A percentile compares a stretch with the other conserved stretches of the same genome.
Evolutionary conservation across 2,113 vertebrate genomes (phyloP).

Genomic region (Petroica traversi): DNA sequence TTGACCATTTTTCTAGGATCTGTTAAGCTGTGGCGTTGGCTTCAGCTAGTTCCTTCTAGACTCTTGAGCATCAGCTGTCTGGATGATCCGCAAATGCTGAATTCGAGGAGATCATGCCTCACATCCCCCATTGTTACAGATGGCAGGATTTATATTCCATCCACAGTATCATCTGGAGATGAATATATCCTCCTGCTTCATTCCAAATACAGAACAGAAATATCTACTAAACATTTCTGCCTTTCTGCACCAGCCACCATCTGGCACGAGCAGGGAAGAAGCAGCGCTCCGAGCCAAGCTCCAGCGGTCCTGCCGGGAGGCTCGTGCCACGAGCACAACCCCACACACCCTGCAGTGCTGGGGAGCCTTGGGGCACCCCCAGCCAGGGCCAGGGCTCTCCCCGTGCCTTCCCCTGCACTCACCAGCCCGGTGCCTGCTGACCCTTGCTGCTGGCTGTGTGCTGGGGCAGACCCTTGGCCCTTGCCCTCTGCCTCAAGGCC

Average conservation of each 20-base stretch:
- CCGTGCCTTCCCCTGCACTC: accelerated
- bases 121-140: constrained; percentile 71
- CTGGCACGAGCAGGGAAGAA: constrained; percentile 42
- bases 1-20: constrained; percentile 9
- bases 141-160: constrained; percentile 69
- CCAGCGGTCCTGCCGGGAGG: not conserved
- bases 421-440: not conserved
- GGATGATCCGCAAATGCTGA: constrained; percentile 51
- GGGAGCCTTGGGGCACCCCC: not conserved
- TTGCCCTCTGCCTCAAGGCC: not conserved
- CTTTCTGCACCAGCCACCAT: constrained; percentile 69
- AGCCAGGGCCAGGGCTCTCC: not conserved
- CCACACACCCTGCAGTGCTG: accelerated
- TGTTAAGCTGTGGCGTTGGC: not conserved
- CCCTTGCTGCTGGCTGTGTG: not conserved
- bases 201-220: constrained; percentile 71
- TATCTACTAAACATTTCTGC: constrained; percentile 70
- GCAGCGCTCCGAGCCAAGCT: not conserved
- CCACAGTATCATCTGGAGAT: constrained; percentile 70
- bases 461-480: not conserved
- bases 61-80: constrained; percentile 50
- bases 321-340: accelerated
- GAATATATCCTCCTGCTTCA: constrained; percentile 67
- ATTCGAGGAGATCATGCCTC: constrained; percentile 66
- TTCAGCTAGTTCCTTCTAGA: constrained; percentile 40